Percentiles rank a stretch among this genome's conserved stretches.
phyloP scores from a whole-genome alignment of 2,797 vertebrate genomes.

The Remorina albescens region DNA sequence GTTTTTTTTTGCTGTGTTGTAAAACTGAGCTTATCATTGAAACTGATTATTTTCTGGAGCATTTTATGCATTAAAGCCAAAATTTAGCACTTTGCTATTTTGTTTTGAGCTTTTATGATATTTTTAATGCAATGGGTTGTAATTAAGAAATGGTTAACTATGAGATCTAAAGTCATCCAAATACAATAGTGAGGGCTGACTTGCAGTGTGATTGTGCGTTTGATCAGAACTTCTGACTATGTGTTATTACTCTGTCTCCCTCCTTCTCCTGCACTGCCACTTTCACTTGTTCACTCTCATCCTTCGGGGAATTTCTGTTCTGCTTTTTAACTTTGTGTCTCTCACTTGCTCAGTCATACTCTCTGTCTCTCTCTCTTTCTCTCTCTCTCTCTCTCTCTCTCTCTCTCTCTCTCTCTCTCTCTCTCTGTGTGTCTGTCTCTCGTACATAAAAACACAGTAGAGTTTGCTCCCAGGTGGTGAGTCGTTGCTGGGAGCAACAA shows the following conservation, averaged over 20 bases:
- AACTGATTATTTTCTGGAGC: not conserved
- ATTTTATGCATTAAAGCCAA: not conserved
- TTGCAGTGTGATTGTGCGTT: conserved; percentile 24
- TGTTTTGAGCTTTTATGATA: not conserved
- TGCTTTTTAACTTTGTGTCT: conserved; percentile 51
- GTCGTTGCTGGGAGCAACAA: conserved; percentile 64
- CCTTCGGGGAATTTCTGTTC: conserved; percentile 50
- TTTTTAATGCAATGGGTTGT: not conserved
- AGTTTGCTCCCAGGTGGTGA: conserved; percentile 56
- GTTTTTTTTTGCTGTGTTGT: not conserved
- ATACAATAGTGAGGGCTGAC: not conserved
- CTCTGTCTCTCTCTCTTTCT: not conserved
- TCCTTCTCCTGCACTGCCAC: conserved; percentile 26
- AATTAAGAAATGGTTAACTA: not conserved
- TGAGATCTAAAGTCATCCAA: not conserved
- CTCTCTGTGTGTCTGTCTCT: too few species aligned
- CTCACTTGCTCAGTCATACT: conserved; percentile 32
- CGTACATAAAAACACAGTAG: conserved; percentile 20
- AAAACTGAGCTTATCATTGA: not conserved
- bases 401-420: not conserved
- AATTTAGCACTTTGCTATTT: not conserved
- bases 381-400: not conserved
- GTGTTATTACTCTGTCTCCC: conserved; percentile 19
- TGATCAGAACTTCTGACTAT: conserved; percentile 38
- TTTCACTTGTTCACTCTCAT: conserved; percentile 39